Base-by-base conservation (phyloP, 2,888 invertebrate genomes). In the Dynastes grantii region DNA sequence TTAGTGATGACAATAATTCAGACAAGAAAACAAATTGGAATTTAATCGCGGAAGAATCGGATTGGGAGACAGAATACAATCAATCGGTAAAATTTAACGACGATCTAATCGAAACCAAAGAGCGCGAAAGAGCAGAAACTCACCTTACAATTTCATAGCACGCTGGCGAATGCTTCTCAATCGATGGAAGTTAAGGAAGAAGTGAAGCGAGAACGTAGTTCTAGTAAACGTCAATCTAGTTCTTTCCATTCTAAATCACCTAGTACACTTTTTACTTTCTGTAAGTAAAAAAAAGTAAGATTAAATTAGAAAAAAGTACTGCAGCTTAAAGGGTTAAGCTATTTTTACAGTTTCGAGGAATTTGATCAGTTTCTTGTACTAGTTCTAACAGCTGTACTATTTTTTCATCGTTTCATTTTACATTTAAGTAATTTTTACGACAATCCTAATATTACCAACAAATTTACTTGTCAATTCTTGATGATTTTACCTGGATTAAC, bases 21-120 rank as follows among this genome's bases (percentile, higher is more conserved):
- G 80, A 80, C 16, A 80, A 78, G 9, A 78, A 76, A 61, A 64
- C 64, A 1, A 67, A 78, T 16, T 78, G 78, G 76, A 76, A 76
- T 13, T 6, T 76, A 37, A 22, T 70, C 8, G 67, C 68, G 9
- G 81, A 81, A 16, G 80, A 80, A 53, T 40, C 68, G 9, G 78
- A 80, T 51, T 80, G 80, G 80, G 80, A 80, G 0, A 9, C 78
- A 0, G 79, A 79, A 11, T 77, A 77, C 16, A 73, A 29, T 40
- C 55, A 71, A 32, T 58, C 63, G 5, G 29, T 70, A 5, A 68
- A 79, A 70, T 76, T 67, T 13, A 77, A 75, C 68, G 55, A 76
- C 4, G 58, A 76, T 63, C 27, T 40, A 22, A 32, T 76, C 4
- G 55, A 71, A 63, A 22, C 37, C 5, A 67, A 53, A 45, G 5